These are phyloP conservation scores for Baronia brevicornis DNA, from an alignment of 2,888 invertebrate species.

Conservation along the genomic window DNA sequence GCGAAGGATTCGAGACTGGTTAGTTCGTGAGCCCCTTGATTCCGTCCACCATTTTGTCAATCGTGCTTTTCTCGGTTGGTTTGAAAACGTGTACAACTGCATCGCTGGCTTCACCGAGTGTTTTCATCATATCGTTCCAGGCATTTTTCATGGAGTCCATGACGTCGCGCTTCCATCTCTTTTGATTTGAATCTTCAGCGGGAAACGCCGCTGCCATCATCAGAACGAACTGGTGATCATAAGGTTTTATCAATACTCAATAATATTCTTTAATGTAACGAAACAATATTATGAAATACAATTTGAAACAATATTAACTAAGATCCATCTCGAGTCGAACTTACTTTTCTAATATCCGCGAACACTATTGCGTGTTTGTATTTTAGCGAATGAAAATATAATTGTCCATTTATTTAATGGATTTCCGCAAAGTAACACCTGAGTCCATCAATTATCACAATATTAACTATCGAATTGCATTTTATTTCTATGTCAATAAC, in stretches of 20 bases:
- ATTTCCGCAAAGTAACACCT: too few species aligned
- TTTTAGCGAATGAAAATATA: too few species aligned
- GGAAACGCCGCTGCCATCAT: slow-evolving; percentile 36
- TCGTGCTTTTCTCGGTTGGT: slow-evolving; percentile 53
- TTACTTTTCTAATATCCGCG: too few species aligned
- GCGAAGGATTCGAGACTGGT: slow-evolving; percentile 17
- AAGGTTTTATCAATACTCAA: too few species aligned
- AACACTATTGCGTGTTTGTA: too few species aligned
- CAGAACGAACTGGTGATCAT: slow-evolving; percentile 37
- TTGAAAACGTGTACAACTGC: slow-evolving; percentile 59
- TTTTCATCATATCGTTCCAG: slow-evolving; percentile 51
- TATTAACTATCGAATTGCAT: too few species aligned
- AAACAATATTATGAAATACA: too few species aligned
- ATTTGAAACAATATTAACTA: not conserved
- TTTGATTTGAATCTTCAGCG: slow-evolving; percentile 20
- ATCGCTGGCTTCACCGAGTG: slow-evolving; percentile 52
- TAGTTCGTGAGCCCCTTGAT: slow-evolving; percentile 40
- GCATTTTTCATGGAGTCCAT: slow-evolving; percentile 58
- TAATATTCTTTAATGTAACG: too few species aligned
- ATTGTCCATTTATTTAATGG: too few species aligned
- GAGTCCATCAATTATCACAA: too few species aligned
- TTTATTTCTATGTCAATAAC: too few species aligned
- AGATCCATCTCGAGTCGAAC: not conserved
- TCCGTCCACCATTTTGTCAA: slow-evolving; percentile 51
- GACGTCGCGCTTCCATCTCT: slow-evolving; percentile 46